Evolutionary conservation across 2,797 vertebrate species (phyloP), one percentile per base, ranked within the genome.

Genomic region (Pangasius sanitwongsei): DNA sequence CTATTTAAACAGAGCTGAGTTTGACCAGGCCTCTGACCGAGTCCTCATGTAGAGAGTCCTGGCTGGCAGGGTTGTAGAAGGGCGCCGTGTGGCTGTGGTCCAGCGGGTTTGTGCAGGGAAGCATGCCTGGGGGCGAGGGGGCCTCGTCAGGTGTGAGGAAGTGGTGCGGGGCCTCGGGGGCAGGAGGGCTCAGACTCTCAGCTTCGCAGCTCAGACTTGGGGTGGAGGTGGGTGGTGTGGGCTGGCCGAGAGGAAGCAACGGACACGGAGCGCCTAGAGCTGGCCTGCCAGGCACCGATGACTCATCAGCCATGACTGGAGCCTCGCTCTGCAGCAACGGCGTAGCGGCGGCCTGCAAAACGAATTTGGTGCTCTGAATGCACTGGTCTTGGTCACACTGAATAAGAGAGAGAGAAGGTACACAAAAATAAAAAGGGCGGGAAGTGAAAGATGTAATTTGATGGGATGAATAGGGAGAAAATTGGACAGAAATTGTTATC

Each of bases 311-410:
- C 94, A 96, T 94, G 95, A 97, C 95, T 93, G 97, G 96, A 18
- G 97, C 96, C 92, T 99, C 98, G 75, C 95, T 97, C 96, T 99
- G 98, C 93, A 99, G 97, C 93, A 99, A 95, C 23, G 98, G 98
- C 0, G 97, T 98, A 95, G 98, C 96, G 61, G 98, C 98, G 1
- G 98, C 98, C 98, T 99, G 98, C 94, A 99, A 98, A 97, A 99
- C 97, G 97, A 99, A 98, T 98, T 99, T 99, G 95, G 98, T 99
- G 98, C 98, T 98, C 97, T 99, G 98, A 98, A 99, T 98, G 97
- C 98, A 99, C 97, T 99, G 98, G 96, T 99, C 97, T 97, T 99
- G 98, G 94, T 99, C 98, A 96, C 98, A 99, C 98, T 99, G 96
- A 93, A 69, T 80, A 55, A 78, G 65, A 88, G 67, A 80, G 87